Base-by-base conservation (phyloP, 2,797 vertebrate genomes). In the Microctenopoma lineatum region DNA sequence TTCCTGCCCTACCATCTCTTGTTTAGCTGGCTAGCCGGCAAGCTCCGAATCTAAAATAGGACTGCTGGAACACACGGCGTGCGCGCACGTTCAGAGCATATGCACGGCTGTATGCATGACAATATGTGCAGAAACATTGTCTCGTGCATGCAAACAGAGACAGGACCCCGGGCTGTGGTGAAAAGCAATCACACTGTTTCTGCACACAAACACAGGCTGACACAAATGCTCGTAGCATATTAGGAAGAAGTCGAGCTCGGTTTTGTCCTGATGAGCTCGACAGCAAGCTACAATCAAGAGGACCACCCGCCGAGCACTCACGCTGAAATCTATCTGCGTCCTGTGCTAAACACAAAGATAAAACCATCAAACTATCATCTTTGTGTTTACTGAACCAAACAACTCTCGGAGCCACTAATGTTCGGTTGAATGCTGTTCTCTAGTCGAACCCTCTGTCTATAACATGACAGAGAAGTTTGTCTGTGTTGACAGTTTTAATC, bases 261-360 rank as follows among this genome's bases (percentile, higher is more conserved):
- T 66, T 75, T 81, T 59, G 44, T 50, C 83, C 48, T 48, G n/a
- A 56, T 60, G 60, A 53, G 62, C 53, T 74, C 59, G 26, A 61
- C 59, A 64, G 71, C 75, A 47, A 27, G 55, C 63, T 68, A 46
- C 54, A 48, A 52, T 74, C 57, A 63, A 52, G 68, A 64, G 47
- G 73, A 62, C 60, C 87, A 83, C 80, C 80, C 62, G 72, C 78
- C 66, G 81, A 77, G 77, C 80, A 70, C 71, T 58, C 53, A 25
- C 64, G 26, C 64, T n/a, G 56, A 72, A 58, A 69, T 36, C 1
- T 29, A 64, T 83, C 83, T 79, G 66, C 52, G 54, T 16, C n/a
- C 38, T 56, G 66, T 59, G 58, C 66, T 59, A 68, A 67, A 66
- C 53, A 69, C 67, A 65, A 13, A 14, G 13, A 50, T 52, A 42